phyloP scores from a whole-genome alignment of 2,113 vertebrate genomes.

The Athene cunicularia region DNA sequence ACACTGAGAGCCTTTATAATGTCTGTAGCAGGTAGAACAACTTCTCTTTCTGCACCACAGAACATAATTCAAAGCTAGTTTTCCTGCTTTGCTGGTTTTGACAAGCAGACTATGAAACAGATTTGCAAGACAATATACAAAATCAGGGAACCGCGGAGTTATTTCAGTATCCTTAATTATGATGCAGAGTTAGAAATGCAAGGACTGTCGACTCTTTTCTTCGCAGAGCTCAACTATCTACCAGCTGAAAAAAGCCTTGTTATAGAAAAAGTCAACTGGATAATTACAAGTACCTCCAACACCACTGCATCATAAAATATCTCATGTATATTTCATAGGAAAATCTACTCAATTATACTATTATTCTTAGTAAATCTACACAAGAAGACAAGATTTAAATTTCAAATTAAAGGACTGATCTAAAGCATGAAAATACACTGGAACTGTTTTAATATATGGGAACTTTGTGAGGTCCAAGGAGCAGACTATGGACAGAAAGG shows the following conservation, averaged over 20 bases:
- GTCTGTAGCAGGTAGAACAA: background rate
- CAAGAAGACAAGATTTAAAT: background rate
- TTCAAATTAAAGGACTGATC: background rate
- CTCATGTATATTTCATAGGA: slow-evolving; percentile 2
- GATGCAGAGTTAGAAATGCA: background rate
- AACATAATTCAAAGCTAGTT: background rate
- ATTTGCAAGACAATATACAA: slow-evolving; percentile 50
- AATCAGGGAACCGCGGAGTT: slow-evolving; percentile 3
- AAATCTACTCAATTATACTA: background rate
- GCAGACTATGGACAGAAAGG: background rate
- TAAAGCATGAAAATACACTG: background rate
- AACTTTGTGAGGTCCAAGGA: background rate
- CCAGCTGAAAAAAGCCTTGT: background rate
- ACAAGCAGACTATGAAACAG: background rate
- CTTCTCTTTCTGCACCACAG: background rate
- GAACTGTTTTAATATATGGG: background rate
- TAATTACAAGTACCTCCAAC: slow-evolving; percentile 21
- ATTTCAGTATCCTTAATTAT: slow-evolving; percentile 20
- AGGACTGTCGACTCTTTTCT: background rate
- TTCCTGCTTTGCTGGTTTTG: slow-evolving; percentile 3
- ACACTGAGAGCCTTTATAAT: background rate
- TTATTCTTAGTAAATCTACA: background rate
- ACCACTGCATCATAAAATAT: background rate
- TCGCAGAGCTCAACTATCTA: background rate
- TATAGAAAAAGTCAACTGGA: background rate